Evolutionary conservation across 2,888 invertebrate genomes (phyloP).

Genomic region (Andrena marginata): DNA sequence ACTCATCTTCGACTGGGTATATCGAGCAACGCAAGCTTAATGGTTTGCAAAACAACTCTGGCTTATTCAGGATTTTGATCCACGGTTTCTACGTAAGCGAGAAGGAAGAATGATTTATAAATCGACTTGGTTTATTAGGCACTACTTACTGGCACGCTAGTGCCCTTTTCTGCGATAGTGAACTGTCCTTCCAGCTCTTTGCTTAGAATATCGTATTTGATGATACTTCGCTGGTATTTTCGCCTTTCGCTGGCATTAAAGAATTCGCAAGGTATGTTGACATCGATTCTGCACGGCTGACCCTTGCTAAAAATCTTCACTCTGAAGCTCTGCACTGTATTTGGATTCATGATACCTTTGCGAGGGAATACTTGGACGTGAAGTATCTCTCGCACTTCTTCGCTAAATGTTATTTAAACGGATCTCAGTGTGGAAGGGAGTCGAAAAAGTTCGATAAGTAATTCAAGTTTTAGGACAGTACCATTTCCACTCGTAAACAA

Average conservation of each 20-base stretch:
- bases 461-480: not conserved
- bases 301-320: conserved; percentile 80
- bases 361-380: conserved; percentile 73
- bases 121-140: not conserved
- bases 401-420: conserved; percentile 68
- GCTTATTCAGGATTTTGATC: conserved; percentile 72
- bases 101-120: not conserved
- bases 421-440: not conserved
- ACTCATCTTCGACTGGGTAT: conserved; percentile 76
- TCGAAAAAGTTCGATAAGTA: not conserved
- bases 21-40: conserved; percentile 78
- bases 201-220: conserved; percentile 68
- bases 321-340: conserved; percentile 80
- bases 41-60: conserved; percentile 76
- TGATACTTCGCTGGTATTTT: conserved; percentile 79
- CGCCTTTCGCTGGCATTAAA: conserved; percentile 82
- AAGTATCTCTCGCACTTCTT: conserved; percentile 75
- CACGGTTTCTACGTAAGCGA: conserved; percentile 73
- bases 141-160: conserved; percentile 77
- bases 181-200: conserved; percentile 81
- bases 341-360: conserved; percentile 82
- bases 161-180: conserved; percentile 83
- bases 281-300: conserved; percentile 77
- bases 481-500: conserved; percentile 84
- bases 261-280: conserved; percentile 82